Conservation (phyloP, 2,888 invertebrate genomes). For the Drosophila robusta region DNA sequence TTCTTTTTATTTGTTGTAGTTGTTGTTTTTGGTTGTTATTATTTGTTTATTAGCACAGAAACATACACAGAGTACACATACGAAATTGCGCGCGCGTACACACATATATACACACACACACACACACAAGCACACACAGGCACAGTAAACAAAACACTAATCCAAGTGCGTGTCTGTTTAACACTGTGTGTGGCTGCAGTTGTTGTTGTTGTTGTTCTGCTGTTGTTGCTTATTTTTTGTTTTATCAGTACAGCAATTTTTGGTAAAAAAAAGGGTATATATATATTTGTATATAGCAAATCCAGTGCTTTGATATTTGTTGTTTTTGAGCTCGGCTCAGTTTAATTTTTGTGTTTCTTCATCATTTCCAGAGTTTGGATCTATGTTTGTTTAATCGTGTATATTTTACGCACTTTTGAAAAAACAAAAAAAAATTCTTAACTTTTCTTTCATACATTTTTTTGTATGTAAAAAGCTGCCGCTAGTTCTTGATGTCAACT, state of each 20-base stretch:
- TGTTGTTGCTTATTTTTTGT: background rate
- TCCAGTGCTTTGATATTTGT: constrained; percentile 22
- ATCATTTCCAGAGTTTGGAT: constrained; percentile 52
- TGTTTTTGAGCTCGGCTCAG: constrained; percentile 66
- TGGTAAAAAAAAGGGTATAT: constrained; percentile 32
- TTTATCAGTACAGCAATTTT: constrained; percentile 26
- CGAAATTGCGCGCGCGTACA: constrained; percentile 18
- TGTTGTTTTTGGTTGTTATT: constrained; percentile 19
- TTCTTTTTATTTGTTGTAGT: constrained; percentile 19
- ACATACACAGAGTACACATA: constrained; percentile 4
- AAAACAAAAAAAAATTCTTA: constrained; percentile 51
- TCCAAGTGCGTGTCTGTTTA: constrained; percentile 81
- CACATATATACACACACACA: constrained; percentile 16
- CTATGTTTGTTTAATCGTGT: constrained; percentile 4
- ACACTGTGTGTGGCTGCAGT: constrained; percentile 38
- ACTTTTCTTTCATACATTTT: constrained; percentile 14
- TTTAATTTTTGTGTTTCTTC: constrained; percentile 72
- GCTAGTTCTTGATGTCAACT: constrained; percentile 11
- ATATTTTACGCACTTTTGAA: constrained; percentile 4
- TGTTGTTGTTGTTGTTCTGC: constrained; percentile 17
- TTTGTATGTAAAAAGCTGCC: constrained; percentile 3
- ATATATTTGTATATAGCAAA: constrained; percentile 9
- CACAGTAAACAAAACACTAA: constrained; percentile 81
- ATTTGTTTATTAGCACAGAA: constrained; percentile 16
- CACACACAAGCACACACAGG: constrained; percentile 28